Conservation (phyloP, 2,797 vertebrate species). For the Channa striata region DNA sequence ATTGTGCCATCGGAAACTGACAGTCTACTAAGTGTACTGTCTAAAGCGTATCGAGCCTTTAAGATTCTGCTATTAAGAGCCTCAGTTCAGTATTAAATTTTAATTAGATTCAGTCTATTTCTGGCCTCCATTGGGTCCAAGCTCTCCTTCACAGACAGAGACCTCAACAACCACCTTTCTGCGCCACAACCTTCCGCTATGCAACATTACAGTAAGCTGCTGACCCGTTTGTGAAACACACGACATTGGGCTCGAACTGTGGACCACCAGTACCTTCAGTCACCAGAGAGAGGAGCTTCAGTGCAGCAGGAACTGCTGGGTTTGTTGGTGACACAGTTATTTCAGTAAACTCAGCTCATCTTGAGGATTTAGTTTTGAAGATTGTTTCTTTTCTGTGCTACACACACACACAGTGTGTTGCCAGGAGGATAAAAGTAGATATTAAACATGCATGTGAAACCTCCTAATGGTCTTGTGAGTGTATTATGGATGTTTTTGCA, state of each 20-base stretch:
- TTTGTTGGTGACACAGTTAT: background rate
- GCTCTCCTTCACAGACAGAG: no score
- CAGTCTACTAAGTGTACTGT: background rate
- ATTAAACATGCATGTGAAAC: background rate
- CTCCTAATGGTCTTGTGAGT: background rate
- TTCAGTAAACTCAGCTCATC: slow-evolving; percentile 11
- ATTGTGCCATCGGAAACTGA: background rate
- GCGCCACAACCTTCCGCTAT: background rate
- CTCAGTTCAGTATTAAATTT: background rate
- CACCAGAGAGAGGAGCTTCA: slow-evolving; percentile 59
- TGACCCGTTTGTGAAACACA: background rate
- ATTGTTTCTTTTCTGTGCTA: slow-evolving; percentile 20
- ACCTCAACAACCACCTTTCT: background rate
- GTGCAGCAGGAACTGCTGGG: slow-evolving; percentile 17
- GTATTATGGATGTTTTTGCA: background rate
- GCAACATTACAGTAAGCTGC: background rate
- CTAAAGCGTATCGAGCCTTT: background rate
- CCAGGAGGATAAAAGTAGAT: background rate
- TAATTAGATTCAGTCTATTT: background rate
- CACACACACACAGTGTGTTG: background rate
- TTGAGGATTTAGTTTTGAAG: slow-evolving; percentile 21
- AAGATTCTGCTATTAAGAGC: background rate
- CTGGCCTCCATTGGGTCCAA: no score
- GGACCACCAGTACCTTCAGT: background rate
- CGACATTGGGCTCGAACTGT: background rate